Conservation (phyloP, 2,797 vertebrate species). For the Macropodus opercularis region DNA sequence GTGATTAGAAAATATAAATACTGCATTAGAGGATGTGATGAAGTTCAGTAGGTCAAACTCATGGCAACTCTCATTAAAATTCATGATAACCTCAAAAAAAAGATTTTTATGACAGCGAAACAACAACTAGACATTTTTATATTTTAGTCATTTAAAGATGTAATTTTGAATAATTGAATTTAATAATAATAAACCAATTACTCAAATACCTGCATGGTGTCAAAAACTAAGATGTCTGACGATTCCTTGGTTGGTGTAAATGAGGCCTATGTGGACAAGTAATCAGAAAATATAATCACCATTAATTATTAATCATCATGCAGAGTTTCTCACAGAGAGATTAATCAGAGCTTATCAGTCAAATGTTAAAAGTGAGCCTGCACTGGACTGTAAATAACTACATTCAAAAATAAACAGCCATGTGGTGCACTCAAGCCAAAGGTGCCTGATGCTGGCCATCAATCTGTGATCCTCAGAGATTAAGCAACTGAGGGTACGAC, state of each 20-base stretch:
- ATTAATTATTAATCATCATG: not conserved
- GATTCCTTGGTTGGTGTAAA: too few species aligned
- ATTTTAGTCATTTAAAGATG: too few species aligned
- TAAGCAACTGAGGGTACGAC: constrained; percentile 24
- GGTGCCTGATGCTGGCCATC: constrained; percentile 14
- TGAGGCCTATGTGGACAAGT: too few species aligned
- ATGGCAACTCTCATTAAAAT: not conserved
- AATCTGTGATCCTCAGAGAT: constrained; percentile 41
- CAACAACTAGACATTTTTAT: too few species aligned
- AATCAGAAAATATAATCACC: not conserved
- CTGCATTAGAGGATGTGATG: not conserved
- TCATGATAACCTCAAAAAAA: too few species aligned
- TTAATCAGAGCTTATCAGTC: constrained; percentile 2
- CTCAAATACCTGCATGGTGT: too few species aligned
- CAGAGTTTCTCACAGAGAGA: not conserved
- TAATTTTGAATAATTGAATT: too few species aligned
- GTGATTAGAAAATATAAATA: constrained; percentile 2
- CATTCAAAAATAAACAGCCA: not conserved
- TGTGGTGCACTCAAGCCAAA: constrained; percentile 11
- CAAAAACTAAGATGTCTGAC: not conserved
- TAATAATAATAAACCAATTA: too few species aligned
- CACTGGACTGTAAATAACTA: not conserved
- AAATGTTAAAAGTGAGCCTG: not conserved
- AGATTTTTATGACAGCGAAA: too few species aligned
- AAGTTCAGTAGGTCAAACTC: not conserved